Base-by-base conservation (phyloP, 1,140 invertebrate species). In the Charaxes varanes region DNA sequence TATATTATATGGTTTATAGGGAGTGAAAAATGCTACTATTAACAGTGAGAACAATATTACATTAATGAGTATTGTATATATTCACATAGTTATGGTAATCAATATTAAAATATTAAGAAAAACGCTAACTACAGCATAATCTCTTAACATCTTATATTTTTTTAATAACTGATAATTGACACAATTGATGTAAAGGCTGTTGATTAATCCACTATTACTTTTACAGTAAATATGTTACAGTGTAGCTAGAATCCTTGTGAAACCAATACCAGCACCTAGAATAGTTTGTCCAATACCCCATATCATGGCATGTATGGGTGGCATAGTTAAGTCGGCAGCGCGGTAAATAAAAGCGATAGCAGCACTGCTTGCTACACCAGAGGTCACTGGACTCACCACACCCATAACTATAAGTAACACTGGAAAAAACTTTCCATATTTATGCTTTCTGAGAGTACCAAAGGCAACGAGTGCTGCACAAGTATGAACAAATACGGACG, bases 241-340 rank as follows among this genome's bases (percentile, higher is more conserved):
- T 23, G 95, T 97, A 33, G 96, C 95, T 62, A 97, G 85, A 52
- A 98, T 96, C 69, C 96, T 89, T 33, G 95, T 96, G 63, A 96
- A 97, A 15, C 95, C 95, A 46, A 97, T 90, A 54, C 94, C 92
- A 37, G 93, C 92, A 17, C 93, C 92, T 19, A 95, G 72, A 31
- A 95, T 85, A n/a, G 96, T 97, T 80, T 97, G 96, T 44, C 95
- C 95, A 22, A 96, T 90, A 31, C 96, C 96, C 94, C 95, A 98
- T 33, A 97, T 87, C 62, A 97, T 88, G 16, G 95, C 95, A 85
- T 97, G 95, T 32, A 96, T 88, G 11, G 94, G 93, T 38, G 90
- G 89, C 95, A 98, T 96, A 63, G 90, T 89, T 74, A 96, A 88
- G 65, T 90, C 91, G 14, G 95, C 94, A 41, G 94, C 93, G 56